These are phyloP conservation scores for Dicerorhinus sumatrensis DNA, from an alignment of 2,113 vertebrate genomes.

Conservation along the genomic window DNA sequence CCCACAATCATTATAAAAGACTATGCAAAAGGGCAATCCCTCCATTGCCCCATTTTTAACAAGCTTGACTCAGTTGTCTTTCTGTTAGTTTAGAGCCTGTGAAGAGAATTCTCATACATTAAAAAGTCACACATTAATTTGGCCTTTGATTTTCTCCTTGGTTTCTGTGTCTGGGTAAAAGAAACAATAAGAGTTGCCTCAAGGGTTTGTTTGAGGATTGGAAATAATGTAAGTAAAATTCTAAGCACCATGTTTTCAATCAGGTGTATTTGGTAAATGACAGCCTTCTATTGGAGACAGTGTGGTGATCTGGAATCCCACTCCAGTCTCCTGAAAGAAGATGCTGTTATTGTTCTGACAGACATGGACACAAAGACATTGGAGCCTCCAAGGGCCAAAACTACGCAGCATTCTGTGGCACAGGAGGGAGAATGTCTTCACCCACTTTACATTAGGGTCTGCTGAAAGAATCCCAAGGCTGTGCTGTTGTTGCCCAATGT, in stretches of 20 bases:
- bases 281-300: neutral
- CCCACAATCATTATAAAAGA: no score
- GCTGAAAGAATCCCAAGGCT: neutral
- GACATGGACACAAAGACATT: neutral
- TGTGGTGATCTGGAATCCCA: neutral
- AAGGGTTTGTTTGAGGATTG: neutral
- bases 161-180: neutral
- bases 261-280: neutral
- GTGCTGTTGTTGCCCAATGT: neutral
- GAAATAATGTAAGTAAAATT: neutral
- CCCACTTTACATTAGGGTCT: neutral
- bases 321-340: neutral
- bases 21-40: neutral
- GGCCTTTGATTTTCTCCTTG: neutral
- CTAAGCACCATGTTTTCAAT: neutral
- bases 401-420: accelerated
- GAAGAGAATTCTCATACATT: neutral
- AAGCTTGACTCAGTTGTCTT: neutral
- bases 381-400: neutral
- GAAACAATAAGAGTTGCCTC: neutral
- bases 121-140: neutral
- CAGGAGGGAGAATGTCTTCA: neutral
- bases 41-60: neutral
- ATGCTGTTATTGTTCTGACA: neutral
- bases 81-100: neutral